Evolutionary conservation across 2,888 invertebrate species (phyloP).

Genomic region (Mythimna ferrago): DNA sequence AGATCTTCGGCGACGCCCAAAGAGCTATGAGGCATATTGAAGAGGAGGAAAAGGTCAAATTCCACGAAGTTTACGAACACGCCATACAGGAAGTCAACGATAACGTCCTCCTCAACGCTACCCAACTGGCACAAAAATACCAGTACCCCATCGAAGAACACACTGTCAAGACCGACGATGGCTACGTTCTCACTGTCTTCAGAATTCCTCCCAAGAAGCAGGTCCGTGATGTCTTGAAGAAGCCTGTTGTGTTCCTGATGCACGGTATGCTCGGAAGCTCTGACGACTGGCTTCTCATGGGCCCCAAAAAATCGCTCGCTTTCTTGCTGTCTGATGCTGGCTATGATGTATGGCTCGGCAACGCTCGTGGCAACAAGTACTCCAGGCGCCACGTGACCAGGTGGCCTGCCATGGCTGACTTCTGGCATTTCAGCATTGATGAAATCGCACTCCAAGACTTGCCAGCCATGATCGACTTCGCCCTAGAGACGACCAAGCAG

Average conservation of each 20-base stretch:
- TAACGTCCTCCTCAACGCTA: conserved; percentile 72
- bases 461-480: conserved; percentile 86
- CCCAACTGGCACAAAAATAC: conserved; percentile 78
- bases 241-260: conserved; percentile 89
- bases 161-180: conserved; percentile 83
- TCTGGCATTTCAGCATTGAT: conserved; percentile 86
- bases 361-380: conserved; percentile 85
- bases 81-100: conserved; percentile 69
- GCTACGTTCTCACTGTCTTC: conserved; percentile 84
- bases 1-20: conserved; percentile 80
- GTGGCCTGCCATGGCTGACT: conserved; percentile 79
- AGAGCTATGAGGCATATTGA: conserved; percentile 76
- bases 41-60: conserved; percentile 75
- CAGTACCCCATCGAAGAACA: conserved; percentile 82
- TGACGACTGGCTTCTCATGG: conserved; percentile 93
- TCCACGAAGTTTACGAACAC: conserved; percentile 73
- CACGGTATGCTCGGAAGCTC: conserved; percentile 93
- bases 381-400: conserved; percentile 81
- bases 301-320: conserved; percentile 88
- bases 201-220: conserved; percentile 79
- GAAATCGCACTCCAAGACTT: conserved; percentile 85
- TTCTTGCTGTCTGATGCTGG: conserved; percentile 83
- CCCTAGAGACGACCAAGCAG: conserved; percentile 76
- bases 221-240: conserved; percentile 68
- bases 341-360: conserved; percentile 87